These are phyloP conservation scores for Apis florea DNA, from an alignment of 1,140 invertebrate genomes.

Conservation along the genomic window DNA sequence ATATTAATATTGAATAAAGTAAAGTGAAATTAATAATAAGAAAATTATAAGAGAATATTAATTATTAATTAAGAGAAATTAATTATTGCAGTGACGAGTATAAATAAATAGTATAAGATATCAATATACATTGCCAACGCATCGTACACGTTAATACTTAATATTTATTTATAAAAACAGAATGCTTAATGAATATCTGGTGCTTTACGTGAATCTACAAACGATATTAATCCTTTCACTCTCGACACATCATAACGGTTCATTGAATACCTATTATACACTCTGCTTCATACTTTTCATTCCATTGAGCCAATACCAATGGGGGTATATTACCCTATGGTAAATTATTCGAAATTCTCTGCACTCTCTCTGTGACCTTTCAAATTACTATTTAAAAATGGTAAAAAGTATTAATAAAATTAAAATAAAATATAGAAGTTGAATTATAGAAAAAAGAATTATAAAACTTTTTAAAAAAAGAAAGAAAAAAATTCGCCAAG, in stretches of 20 bases:
- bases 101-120: slow-evolving; percentile 2
- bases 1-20: neutral
- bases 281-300: neutral
- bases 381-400: neutral
- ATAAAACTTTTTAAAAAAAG: too few species aligned
- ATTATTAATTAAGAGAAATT: neutral
- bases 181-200: slow-evolving; percentile 19
- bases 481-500: neutral
- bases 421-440: neutral
- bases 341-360: slow-evolving; percentile 7
- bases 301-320: slow-evolving; percentile 16
- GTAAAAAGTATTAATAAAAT: neutral
- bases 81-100: too few species aligned
- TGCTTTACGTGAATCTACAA: slow-evolving; percentile 23
- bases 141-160: slow-evolving; percentile 14
- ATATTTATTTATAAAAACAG: slow-evolving; percentile 29
- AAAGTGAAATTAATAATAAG: neutral
- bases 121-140: slow-evolving; percentile 6
- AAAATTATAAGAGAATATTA: too few species aligned
- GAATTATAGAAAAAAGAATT: neutral
- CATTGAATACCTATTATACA: neutral
- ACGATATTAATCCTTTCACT: slow-evolving; percentile 22
- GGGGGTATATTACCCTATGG: slow-evolving; percentile 1
- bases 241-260: slow-evolving; percentile 18
- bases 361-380: neutral